Evolutionary conservation across 2,888 invertebrate genomes (phyloP).

Genomic region (Cabera pusaria): DNA sequence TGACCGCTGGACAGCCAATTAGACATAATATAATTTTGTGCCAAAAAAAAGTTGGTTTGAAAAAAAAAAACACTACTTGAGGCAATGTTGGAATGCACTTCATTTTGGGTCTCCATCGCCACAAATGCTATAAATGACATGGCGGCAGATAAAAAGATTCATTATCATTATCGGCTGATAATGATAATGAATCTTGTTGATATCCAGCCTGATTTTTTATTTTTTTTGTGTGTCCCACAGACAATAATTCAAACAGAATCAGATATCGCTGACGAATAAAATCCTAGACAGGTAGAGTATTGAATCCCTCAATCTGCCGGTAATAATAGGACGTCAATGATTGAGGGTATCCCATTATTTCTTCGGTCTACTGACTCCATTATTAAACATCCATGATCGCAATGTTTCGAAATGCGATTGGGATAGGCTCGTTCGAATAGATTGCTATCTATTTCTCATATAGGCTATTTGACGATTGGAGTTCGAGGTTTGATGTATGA

Average conservation of each 20-base stretch:
- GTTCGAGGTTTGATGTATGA: no score
- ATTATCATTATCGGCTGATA: no score
- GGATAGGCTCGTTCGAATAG: conserved; percentile 9
- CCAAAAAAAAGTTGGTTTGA: no score
- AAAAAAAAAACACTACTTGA: no score
- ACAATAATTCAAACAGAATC: background rate
- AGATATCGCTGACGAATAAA: background rate
- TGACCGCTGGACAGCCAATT: no score
- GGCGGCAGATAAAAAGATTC: no score
- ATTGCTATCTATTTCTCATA: conserved; percentile 15
- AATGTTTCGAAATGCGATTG: conserved; percentile 17
- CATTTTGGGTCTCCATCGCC: no score
- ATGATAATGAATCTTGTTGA: no score
- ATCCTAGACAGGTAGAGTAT: conserved; percentile 1
- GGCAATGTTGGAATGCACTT: no score
- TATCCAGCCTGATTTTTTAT: no score
- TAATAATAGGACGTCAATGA: conserved; percentile 19
- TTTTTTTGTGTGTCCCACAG: background rate
- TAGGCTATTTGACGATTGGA: background rate
- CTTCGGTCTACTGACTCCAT: conserved; percentile 20
- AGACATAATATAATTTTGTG: no score
- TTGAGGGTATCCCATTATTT: conserved; percentile 22
- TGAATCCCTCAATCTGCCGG: conserved; percentile 8
- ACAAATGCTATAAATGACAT: no score
- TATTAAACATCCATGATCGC: conserved; percentile 21